Evolutionary conservation across 2,113 vertebrate species (phyloP).

Genomic region (Psilopogon haemacephalus): DNA sequence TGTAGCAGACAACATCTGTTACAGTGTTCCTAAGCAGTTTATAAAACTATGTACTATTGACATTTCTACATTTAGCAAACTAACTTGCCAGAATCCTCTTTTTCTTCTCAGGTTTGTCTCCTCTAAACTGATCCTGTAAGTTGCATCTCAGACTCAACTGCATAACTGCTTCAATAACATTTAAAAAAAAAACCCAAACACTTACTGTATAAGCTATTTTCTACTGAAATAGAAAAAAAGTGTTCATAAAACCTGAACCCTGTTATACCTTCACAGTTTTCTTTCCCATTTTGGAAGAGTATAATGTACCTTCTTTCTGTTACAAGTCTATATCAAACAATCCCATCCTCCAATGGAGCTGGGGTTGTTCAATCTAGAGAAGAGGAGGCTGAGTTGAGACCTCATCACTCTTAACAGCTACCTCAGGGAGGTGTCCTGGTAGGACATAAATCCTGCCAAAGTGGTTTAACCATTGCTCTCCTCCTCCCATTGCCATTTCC

Average conservation of each 20-base stretch:
- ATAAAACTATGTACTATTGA: background rate
- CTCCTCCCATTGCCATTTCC: too few species aligned
- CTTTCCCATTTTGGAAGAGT: background rate
- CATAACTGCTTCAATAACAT: background rate
- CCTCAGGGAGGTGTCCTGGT: too few species aligned
- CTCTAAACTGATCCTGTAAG: background rate
- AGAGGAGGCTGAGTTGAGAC: too few species aligned
- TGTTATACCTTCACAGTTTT: background rate
- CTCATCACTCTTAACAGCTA: too few species aligned
- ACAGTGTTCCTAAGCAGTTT: background rate
- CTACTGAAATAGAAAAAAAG: background rate
- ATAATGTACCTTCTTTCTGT: background rate
- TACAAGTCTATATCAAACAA: background rate
- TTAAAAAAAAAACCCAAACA: background rate
- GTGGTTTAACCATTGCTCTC: too few species aligned
- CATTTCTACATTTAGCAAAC: background rate
- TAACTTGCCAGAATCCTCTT: background rate
- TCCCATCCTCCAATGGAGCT: too few species aligned
- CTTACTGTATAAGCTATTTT: background rate
- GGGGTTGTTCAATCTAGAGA: too few species aligned
- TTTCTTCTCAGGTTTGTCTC: background rate
- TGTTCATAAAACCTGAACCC: background rate
- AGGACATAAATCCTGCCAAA: too few species aligned
- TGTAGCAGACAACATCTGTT: background rate
- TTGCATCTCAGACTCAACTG: background rate